Evolutionary conservation across 2,113 vertebrate species (phyloP), one percentile per base, ranked within the genome.

Genomic region (Mobula hypostoma): DNA sequence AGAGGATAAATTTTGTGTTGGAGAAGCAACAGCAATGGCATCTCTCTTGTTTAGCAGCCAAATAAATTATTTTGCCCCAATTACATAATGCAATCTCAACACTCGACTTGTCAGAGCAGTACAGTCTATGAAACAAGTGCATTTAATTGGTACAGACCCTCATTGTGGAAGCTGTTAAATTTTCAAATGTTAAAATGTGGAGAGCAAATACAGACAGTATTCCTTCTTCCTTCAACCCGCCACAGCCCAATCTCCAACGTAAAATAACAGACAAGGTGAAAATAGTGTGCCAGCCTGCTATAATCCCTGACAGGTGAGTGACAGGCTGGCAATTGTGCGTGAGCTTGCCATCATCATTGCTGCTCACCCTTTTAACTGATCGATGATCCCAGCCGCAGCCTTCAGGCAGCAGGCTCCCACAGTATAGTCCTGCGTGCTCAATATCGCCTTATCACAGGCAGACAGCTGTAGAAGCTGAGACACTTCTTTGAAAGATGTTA

Each of bases 371-470:
- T n/a, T 90, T 90, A 19, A 90, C 61, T 68, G 85, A 90, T 90
- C 61, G 19, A 72, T 93, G 91, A 93, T 93, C 40, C 70, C 68
- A 66, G 61, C 61, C 85, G 2, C 14, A 90, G 29, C 0, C 85
- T 66, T 66, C 19, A 48, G 70, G 40, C 70, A 40, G 24, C 14
- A 29, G 70, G 70, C 24, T 93, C 66, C 91, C 1, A n/a, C 36
- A 76, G 32, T 40, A 74, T 56, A 74, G 68, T 56, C 21, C 70
- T 74, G 36, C 70, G 27, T 48, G 24, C 72, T 56, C 68, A 40
- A 40, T 21, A 27, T 15, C 7, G 40, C 90, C 91, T 93, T 93
- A 93, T 93, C 91, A 29, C 91, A 93, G 21, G 70, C 91, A 27
- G 14, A 21, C 91, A 93, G 91, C 91, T 93, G 91, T 72, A 29